phyloP scores from a whole-genome alignment of 2,888 invertebrate genomes.

The Heteropelma amictum region DNA sequence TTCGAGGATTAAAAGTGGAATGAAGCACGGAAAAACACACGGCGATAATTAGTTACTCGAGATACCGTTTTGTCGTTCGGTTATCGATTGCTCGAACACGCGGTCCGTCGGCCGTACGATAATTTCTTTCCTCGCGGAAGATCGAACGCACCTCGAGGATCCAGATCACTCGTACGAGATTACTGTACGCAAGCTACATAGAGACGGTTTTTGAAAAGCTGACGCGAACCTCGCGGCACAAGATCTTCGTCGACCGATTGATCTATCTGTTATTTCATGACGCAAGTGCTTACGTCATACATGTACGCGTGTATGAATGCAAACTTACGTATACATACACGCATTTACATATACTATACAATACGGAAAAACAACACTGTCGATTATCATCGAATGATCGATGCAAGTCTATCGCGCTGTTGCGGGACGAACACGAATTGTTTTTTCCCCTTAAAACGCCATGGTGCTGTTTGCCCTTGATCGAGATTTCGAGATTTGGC shows the following conservation, averaged over 20 bases:
- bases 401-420: not conserved
- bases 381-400: not conserved
- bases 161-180: not conserved
- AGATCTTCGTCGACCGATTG: no score
- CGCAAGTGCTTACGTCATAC: not conserved
- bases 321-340: not conserved
- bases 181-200: not conserved
- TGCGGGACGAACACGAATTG: not conserved
- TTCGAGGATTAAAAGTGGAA: no score
- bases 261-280: no score
- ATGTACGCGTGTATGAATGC: not conserved
- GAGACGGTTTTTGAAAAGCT: not conserved
- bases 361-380: slow-evolving; percentile 37
- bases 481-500: not conserved
- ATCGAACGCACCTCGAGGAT: not conserved
- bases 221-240: not conserved
- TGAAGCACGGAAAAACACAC: no score
- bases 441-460: not conserved
- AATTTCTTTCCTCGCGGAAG: no score
- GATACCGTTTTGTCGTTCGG: no score
- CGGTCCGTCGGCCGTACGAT: no score
- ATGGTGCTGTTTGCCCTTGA: not conserved
- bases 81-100: no score
- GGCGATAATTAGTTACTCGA: no score
- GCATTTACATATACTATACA: not conserved